Evolutionary conservation across 2,888 invertebrate species (phyloP).

Genomic region (Serrognathus titanus): DNA sequence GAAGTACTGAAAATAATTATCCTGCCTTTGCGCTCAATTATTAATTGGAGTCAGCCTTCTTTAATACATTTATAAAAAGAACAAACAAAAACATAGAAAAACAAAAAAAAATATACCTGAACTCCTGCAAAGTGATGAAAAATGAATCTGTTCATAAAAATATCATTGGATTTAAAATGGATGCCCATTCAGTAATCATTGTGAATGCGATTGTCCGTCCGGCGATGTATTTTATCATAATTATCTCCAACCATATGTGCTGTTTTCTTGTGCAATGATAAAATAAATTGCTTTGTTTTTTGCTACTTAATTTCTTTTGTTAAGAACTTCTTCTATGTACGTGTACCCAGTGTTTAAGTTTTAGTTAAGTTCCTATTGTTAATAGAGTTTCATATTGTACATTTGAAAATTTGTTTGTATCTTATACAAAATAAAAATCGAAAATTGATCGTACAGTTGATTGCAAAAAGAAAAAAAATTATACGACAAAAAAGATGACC

Average conservation of each 20-base stretch:
- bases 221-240: slow-evolving; percentile 21
- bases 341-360: background rate
- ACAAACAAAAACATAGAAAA: background rate
- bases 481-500: no score
- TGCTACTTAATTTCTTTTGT: slow-evolving; percentile 8
- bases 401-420: no score
- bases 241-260: slow-evolving; percentile 16
- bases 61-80: background rate
- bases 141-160: slow-evolving; percentile 9
- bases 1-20: no score
- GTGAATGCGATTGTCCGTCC: slow-evolving; percentile 3
- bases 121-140: slow-evolving; percentile 1
- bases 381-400: no score
- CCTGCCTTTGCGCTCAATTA: no score
- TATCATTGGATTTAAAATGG: slow-evolving; percentile 1
- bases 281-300: slow-evolving; percentile 20
- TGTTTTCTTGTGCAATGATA: slow-evolving; percentile 17
- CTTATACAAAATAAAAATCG: no score
- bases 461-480: no score
- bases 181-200: background rate
- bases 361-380: slow-evolving; percentile 22
- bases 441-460: no score
- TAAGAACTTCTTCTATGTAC: no score
- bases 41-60: no score
- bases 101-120: background rate